These are phyloP conservation scores for Meiosimyza platycephala DNA, from an alignment of 2,888 invertebrate species.

Conservation along the genomic window DNA sequence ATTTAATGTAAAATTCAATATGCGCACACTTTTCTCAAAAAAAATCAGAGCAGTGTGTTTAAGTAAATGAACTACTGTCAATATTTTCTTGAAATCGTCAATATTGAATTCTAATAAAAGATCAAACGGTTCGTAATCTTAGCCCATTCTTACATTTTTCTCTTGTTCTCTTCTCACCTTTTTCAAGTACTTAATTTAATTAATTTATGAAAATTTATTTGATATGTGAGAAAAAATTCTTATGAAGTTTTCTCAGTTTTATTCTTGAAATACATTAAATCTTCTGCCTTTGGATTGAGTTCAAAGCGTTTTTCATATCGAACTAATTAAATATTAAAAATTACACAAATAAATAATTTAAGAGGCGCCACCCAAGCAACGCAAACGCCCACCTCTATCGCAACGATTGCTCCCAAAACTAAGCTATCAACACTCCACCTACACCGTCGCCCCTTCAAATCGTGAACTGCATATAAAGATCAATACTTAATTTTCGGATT, in stretches of 20 bases:
- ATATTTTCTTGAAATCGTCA: constrained; percentile 41
- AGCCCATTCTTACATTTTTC: constrained; percentile 21
- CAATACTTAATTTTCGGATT: neutral
- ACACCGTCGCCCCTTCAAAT: neutral
- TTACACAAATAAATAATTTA: constrained; percentile 51
- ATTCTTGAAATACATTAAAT: constrained; percentile 11
- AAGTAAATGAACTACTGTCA: neutral
- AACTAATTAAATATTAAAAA: constrained; percentile 60
- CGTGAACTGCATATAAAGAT: neutral
- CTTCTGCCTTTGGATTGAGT: constrained; percentile 43
- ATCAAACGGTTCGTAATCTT: constrained; percentile 30
- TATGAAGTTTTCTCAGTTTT: constrained; percentile 23
- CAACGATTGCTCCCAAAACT: constrained; percentile 45
- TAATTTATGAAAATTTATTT: constrained; percentile 50
- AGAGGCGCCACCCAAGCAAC: constrained; percentile 49
- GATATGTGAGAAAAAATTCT: constrained; percentile 17
- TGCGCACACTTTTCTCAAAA: constrained; percentile 6
- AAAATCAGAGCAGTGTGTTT: too few species aligned
- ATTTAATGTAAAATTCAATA: too few species aligned
- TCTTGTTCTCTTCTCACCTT: constrained; percentile 36
- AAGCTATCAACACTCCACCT: neutral
- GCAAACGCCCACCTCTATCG: constrained; percentile 30
- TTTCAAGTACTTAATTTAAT: constrained; percentile 44
- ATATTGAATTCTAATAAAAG: constrained; percentile 35
- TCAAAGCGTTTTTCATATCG: constrained; percentile 50